A percentile compares a stretch with the other conserved stretches of the same genome.
These are phyloP conservation scores for Tiaroga cobitis DNA, from an alignment of 2,797 vertebrate species.

Conservation along the genomic window DNA sequence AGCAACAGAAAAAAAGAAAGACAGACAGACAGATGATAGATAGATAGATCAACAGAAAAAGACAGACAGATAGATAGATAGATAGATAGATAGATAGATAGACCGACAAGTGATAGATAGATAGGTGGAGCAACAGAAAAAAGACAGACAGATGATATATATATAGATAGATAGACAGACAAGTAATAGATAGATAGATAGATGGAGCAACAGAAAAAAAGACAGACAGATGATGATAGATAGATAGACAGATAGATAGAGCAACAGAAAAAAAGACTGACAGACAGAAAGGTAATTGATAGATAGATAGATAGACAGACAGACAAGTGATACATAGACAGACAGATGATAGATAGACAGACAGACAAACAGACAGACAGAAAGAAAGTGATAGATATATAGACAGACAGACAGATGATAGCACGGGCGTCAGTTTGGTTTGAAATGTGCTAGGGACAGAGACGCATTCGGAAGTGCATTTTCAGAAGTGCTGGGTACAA, in stretches of 20 bases:
- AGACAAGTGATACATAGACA: too few species aligned
- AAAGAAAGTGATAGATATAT: too few species aligned
- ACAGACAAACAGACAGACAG: too few species aligned
- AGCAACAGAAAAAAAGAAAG: too few species aligned
- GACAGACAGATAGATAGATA: background rate
- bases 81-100: background rate
- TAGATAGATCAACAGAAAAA: rapidly evolving
- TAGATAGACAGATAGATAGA: background rate
- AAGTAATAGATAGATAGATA: background rate
- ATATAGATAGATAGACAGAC: background rate
- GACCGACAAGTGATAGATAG: background rate
- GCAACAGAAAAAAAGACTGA: too few species aligned
- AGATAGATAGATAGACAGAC: background rate
- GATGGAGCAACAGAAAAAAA: background rate
- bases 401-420: background rate
- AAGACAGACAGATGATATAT: background rate
- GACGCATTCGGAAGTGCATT: too few species aligned
- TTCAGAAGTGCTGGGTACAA: too few species aligned
- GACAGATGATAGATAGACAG: too few species aligned
- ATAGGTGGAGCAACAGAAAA: background rate
- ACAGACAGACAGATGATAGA: too few species aligned
- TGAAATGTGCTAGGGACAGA: too few species aligned
- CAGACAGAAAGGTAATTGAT: background rate
- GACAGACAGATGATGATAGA: background rate
- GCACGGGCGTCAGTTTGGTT: too few species aligned